A percentile compares a stretch with the other conserved stretches of the same genome.
Conservation (phyloP, 2,113 vertebrate genomes). For the Lethenteron reissneri region DNA sequence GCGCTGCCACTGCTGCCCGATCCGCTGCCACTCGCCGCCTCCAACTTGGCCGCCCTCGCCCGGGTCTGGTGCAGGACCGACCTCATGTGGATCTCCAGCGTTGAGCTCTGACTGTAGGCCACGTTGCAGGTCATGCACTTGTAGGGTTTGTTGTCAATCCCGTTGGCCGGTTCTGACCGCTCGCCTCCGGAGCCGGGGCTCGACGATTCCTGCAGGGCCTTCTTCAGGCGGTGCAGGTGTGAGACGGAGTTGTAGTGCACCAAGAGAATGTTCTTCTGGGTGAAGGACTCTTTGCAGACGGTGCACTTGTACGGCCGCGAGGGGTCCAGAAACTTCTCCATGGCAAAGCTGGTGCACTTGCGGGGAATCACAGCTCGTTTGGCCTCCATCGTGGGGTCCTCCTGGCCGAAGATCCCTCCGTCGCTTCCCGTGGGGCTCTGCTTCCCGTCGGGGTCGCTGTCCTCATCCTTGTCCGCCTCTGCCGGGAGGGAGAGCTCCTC, state of each 20-base stretch:
- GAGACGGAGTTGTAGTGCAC: slow-evolving; percentile 98
- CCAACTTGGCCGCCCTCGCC: slow-evolving; percentile 83
- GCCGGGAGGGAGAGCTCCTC: slow-evolving; percentile 74
- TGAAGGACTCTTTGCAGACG: slow-evolving; percentile 97
- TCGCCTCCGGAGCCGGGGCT: slow-evolving; percentile 22
- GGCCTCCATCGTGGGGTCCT: slow-evolving; percentile 83
- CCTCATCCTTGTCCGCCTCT: slow-evolving; percentile 89
- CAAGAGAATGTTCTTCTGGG: slow-evolving; percentile 88
- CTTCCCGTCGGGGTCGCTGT: slow-evolving; percentile 83
- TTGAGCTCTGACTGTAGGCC: slow-evolving; percentile 96
- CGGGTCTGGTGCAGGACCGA: slow-evolving; percentile 96
- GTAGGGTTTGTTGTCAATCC: slow-evolving; percentile 76
- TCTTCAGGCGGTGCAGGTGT: slow-evolving; percentile 86
- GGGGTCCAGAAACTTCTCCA: slow-evolving; percentile 95
- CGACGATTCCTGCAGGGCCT: slow-evolving; percentile 88
- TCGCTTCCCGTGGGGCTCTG: slow-evolving; percentile 87
- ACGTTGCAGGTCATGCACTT: slow-evolving; percentile 95
- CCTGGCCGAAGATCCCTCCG: slow-evolving; percentile 52
- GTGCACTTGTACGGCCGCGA: slow-evolving; percentile 96
- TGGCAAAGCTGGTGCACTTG: slow-evolving; percentile 92
- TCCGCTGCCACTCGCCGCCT: slow-evolving; percentile 49
- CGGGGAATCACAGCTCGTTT: slow-evolving; percentile 75
- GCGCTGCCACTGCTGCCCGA: no score
- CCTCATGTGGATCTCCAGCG: slow-evolving; percentile 94
- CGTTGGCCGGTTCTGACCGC: neutral